Conservation (phyloP, 2,888 invertebrate species). For the Tuta absoluta region DNA sequence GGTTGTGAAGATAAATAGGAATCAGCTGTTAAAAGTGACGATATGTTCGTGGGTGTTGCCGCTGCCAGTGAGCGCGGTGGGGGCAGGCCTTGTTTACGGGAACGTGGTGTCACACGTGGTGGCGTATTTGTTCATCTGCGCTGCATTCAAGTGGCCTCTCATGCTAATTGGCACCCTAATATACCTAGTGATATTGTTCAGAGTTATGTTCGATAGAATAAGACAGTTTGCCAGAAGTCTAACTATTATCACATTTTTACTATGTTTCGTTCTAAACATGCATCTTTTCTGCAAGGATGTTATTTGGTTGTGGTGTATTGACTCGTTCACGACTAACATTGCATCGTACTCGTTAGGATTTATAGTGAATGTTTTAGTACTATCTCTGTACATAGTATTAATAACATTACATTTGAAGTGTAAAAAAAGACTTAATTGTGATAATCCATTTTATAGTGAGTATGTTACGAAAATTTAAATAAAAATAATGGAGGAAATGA, state of each 20-base stretch:
- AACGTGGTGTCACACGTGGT: slow-evolving; percentile 45
- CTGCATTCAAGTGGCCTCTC: slow-evolving; percentile 65
- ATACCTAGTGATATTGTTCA: slow-evolving; percentile 58
- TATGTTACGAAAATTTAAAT: slow-evolving; percentile 6
- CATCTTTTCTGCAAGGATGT: slow-evolving; percentile 66
- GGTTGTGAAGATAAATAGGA: slow-evolving; percentile 61
- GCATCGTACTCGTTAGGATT: slow-evolving; percentile 60
- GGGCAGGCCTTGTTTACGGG: slow-evolving; percentile 44
- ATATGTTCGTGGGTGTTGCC: slow-evolving; percentile 66
- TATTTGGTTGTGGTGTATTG: slow-evolving; percentile 59
- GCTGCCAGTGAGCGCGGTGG: slow-evolving; percentile 51
- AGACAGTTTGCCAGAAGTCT: slow-evolving; percentile 65
- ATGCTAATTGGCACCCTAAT: slow-evolving; percentile 61
- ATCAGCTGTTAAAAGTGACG: slow-evolving; percentile 56
- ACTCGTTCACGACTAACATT: slow-evolving; percentile 49
- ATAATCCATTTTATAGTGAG: slow-evolving; percentile 47
- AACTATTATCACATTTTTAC: slow-evolving; percentile 63
- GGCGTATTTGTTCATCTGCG: slow-evolving; percentile 59
- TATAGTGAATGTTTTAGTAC: slow-evolving; percentile 58
- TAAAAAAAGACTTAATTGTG: slow-evolving; percentile 45
- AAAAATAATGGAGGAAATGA: neutral
- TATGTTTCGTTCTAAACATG: slow-evolving; percentile 66
- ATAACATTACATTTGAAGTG: slow-evolving; percentile 56
- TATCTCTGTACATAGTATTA: slow-evolving; percentile 59
- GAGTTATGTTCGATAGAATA: slow-evolving; percentile 61